phyloP scores from a whole-genome alignment of 2,888 invertebrate species.

The Nemotelus pantherinus region DNA sequence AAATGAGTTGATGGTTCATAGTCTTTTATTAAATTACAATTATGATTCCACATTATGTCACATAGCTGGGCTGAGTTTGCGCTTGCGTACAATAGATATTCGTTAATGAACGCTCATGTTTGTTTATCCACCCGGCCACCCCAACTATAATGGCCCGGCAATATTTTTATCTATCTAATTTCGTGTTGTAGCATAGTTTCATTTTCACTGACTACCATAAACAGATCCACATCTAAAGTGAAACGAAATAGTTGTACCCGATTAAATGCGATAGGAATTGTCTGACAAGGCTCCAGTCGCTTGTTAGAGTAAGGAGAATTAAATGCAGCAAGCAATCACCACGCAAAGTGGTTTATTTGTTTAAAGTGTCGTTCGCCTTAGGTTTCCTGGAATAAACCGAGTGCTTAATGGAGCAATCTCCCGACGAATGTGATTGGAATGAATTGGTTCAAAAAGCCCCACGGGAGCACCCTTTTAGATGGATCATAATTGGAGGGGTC shows the following conservation, averaged over 20 bases:
- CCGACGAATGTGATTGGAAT: slow-evolving; percentile 13
- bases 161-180: slow-evolving; percentile 41
- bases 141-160: neutral
- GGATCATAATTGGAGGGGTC: neutral
- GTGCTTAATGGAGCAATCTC: neutral
- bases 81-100: slow-evolving; percentile 1
- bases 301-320: slow-evolving; percentile 30
- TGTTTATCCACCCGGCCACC: neutral
- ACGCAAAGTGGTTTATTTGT: slow-evolving; percentile 33
- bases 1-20: slow-evolving; percentile 28
- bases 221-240: neutral
- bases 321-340: slow-evolving; percentile 37
- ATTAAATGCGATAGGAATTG: neutral
- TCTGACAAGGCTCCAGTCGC: neutral
- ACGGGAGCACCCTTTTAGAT: neutral
- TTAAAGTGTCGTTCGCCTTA: slow-evolving; percentile 9
- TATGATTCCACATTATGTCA: neutral
- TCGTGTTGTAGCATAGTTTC: slow-evolving; percentile 27
- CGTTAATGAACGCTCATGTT: slow-evolving; percentile 30
- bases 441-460: slow-evolving; percentile 20
- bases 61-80: neutral
- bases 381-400: neutral
- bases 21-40: slow-evolving; percentile 42
- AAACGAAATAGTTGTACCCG: slow-evolving; percentile 25
- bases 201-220: slow-evolving; percentile 31